Percentiles rank a stretch among this genome's conserved stretches.
Conservation (phyloP, 2,888 invertebrate genomes). For the Limnephilus lunatus region DNA sequence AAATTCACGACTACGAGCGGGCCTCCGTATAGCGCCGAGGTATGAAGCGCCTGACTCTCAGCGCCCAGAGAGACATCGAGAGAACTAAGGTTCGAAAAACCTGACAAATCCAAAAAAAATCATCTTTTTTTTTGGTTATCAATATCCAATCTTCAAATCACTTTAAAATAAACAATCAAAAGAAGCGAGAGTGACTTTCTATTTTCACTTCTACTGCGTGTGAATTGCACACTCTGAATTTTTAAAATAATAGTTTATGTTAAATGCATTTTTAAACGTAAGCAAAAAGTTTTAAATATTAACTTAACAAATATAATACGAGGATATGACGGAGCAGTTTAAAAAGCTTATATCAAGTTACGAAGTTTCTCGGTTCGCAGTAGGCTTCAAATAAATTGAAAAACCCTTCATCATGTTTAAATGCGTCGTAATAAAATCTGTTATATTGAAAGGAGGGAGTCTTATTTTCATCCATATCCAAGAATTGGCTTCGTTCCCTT, state of each 20-base stretch:
- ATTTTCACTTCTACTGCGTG: too few species aligned
- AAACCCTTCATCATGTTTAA: background rate
- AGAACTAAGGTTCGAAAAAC: too few species aligned
- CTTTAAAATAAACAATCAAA: too few species aligned
- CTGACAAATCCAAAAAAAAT: too few species aligned
- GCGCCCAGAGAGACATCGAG: too few species aligned
- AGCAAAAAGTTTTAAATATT: background rate
- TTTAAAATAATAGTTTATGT: background rate
- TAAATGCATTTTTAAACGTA: background rate
- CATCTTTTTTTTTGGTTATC: too few species aligned
- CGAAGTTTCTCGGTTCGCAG: background rate
- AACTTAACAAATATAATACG: background rate
- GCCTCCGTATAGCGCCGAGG: too few species aligned
- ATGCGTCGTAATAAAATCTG: background rate
- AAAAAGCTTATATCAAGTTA: background rate
- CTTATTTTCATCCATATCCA: background rate
- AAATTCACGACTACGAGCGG: too few species aligned
- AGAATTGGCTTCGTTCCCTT: background rate
- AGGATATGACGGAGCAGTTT: background rate
- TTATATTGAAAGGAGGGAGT: background rate
- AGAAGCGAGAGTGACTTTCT: too few species aligned
- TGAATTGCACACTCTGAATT: too few species aligned
- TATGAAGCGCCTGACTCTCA: too few species aligned
- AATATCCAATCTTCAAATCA: too few species aligned
- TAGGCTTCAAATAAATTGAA: background rate